Evolutionary conservation across 2,797 vertebrate genomes (phyloP).

Genomic region (Pagetopsis macropterus): DNA sequence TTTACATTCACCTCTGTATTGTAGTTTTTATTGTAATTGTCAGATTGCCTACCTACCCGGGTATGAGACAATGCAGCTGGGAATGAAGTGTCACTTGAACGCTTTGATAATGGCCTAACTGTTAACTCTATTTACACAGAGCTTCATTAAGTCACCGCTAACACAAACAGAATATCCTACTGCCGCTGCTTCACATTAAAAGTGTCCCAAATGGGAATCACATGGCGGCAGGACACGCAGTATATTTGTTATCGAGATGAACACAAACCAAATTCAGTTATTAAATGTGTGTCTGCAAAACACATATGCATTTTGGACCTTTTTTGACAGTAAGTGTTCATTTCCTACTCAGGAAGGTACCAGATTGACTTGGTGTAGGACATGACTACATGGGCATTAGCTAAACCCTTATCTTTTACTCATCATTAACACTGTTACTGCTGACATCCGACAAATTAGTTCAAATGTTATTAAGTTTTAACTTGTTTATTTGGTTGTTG

Average conservation of each 20-base stretch:
- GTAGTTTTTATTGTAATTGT: background rate
- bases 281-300: background rate
- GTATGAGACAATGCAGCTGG: background rate
- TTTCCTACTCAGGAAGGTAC: background rate
- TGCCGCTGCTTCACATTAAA: background rate
- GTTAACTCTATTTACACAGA: background rate
- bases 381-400: too few species aligned
- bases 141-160: background rate
- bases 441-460: background rate
- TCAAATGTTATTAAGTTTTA: too few species aligned
- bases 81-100: background rate
- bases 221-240: background rate
- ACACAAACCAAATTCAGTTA: background rate
- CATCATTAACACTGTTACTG: background rate
- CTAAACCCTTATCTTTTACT: too few species aligned
- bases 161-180: background rate
- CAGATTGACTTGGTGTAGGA: too few species aligned
- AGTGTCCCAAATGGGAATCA: background rate
- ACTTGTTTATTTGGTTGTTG: too few species aligned
- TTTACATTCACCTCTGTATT: background rate
- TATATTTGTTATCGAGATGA: background rate
- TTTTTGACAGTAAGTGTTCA: rapidly evolving
- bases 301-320: background rate
- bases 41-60: background rate
- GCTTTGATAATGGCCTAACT: background rate